These are phyloP conservation scores for Catamblyrhynchus diadema DNA, from an alignment of 2,797 vertebrate genomes.

Conservation along the genomic window DNA sequence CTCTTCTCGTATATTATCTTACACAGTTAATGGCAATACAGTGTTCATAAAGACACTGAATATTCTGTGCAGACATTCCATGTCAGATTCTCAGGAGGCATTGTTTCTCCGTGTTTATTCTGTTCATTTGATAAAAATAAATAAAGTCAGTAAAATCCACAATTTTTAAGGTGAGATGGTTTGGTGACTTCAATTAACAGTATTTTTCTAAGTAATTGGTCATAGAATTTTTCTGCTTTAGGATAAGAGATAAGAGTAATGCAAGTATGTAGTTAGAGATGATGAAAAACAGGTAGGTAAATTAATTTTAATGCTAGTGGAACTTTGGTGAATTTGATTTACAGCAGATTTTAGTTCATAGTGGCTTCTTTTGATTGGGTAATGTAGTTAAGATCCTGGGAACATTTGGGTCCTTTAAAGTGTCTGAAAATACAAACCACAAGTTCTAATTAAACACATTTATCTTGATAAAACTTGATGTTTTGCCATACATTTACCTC, in stretches of 20 bases:
- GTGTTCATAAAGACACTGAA: background rate
- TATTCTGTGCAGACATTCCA: background rate
- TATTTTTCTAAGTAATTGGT: background rate
- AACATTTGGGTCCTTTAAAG: background rate
- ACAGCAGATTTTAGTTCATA: background rate
- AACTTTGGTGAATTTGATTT: background rate
- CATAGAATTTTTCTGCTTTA: background rate
- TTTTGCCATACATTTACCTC: background rate
- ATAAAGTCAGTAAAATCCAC: background rate
- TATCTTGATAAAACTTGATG: background rate
- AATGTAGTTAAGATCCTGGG: background rate
- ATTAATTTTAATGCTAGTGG: background rate
- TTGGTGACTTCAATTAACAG: background rate
- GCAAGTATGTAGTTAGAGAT: background rate
- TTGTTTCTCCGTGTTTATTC: background rate
- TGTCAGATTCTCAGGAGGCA: rapidly evolving
- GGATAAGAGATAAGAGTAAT: background rate
- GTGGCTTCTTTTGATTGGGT: background rate
- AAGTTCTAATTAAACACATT: background rate
- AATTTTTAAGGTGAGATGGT: background rate
- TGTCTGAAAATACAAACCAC: background rate
- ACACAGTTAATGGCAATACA: background rate
- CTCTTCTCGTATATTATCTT: background rate
- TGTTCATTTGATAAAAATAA: background rate
- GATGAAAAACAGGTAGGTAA: background rate